These are phyloP conservation scores for Drosophila biarmipes DNA, from an alignment of 1,140 invertebrate species.

Conservation along the genomic window DNA sequence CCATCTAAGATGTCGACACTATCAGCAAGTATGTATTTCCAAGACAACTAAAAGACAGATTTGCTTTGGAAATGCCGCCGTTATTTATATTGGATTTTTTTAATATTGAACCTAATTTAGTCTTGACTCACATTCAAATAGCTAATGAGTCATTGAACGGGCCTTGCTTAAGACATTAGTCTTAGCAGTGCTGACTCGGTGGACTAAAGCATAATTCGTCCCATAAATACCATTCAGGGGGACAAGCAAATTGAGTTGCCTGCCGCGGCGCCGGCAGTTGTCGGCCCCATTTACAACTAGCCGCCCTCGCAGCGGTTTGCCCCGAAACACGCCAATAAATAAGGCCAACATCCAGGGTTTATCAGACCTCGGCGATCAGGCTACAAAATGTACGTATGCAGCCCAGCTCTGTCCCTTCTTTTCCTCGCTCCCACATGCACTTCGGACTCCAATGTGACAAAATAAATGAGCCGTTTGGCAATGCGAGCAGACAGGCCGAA, in stretches of 20 bases:
- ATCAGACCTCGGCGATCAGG: constrained; percentile 60
- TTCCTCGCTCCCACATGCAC: constrained; percentile 53
- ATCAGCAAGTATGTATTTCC: no score
- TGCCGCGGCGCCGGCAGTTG: constrained; percentile 39
- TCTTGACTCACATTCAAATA: not conserved
- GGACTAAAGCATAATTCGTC: constrained; percentile 10
- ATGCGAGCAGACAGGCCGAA: constrained; percentile 25
- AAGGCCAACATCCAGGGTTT: constrained; percentile 67
- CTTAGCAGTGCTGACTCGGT: not conserved
- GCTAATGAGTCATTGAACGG: not conserved
- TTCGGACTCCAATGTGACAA: constrained; percentile 57
- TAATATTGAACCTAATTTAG: not conserved
- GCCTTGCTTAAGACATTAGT: not conserved
- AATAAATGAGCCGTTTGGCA: constrained; percentile 72
- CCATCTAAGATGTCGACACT: no score
- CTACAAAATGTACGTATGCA: constrained; percentile 26
- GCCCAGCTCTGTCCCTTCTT: constrained; percentile 15
- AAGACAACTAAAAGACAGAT: no score
- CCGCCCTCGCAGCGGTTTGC: constrained; percentile 53
- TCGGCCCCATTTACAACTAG: constrained; percentile 36
- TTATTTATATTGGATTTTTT: no score
- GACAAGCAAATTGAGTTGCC: constrained; percentile 52
- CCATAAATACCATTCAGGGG: constrained; percentile 17
- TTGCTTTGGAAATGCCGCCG: no score
- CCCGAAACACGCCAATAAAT: constrained; percentile 66